Evolutionary conservation across 2,797 vertebrate species (phyloP).

Genomic region (Apodemus agrarius): DNA sequence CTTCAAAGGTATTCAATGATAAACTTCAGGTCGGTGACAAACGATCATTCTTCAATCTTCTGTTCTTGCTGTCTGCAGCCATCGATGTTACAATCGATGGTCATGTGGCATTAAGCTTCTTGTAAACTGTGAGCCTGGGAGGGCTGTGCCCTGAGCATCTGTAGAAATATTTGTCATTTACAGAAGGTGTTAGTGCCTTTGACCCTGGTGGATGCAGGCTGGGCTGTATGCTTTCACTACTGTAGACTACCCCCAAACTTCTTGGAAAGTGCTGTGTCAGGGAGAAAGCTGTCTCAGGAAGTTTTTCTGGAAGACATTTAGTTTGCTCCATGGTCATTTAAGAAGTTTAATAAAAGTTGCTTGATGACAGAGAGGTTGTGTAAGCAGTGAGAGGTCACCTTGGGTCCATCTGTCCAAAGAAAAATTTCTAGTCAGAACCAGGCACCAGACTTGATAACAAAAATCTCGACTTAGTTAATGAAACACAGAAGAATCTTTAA

Average conservation of each 20-base stretch:
- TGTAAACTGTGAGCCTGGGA: background rate
- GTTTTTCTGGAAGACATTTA: background rate
- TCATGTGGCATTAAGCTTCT: background rate
- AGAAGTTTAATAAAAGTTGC: background rate
- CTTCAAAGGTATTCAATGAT: background rate
- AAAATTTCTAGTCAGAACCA: background rate
- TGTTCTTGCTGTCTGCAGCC: background rate
- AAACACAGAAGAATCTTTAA: background rate
- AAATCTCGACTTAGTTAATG: background rate
- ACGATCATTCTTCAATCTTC: background rate
- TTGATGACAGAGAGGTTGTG: background rate
- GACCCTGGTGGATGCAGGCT: background rate
- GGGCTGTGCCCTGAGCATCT: background rate
- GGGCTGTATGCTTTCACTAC: background rate
- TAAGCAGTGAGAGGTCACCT: background rate
- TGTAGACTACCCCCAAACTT: background rate
- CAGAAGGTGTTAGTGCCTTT: too few species aligned
- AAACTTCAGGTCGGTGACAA: background rate
- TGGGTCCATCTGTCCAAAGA: background rate
- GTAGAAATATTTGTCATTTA: accelerated
- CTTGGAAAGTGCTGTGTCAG: background rate
- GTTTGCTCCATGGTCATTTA: background rate
- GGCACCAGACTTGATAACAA: background rate
- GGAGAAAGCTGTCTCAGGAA: background rate
- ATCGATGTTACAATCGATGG: accelerated